Base-by-base conservation (phyloP, 2,113 vertebrate genomes). In the Oceanites oceanicus region DNA sequence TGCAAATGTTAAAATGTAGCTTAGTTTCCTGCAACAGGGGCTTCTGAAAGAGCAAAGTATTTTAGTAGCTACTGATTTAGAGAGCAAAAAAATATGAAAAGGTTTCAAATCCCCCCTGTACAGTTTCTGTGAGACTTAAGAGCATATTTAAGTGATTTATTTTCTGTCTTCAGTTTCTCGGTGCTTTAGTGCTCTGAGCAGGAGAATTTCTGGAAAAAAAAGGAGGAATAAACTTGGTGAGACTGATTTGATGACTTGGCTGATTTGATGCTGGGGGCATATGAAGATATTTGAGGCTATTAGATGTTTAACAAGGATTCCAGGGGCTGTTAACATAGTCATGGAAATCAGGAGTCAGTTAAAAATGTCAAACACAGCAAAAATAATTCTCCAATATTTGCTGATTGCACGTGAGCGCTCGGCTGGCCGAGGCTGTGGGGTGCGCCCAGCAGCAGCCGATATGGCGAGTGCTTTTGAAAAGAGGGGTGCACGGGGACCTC, bases 371-470 rank as follows among this genome's bases (percentile, higher is more conserved):
- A 53, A 71, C 19, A 38, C 2, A 49, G 42, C 36, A 61, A 42
- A 42, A 88, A 53, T 53, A 38, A 32, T 77, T 36, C 25, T 81
- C 34, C 47, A 30, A 17, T 34, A 21, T 74, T 77, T 94, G 75
- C 55, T 71, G 38, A 62, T 22, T 20, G 67, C 47, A 29, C 0
- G 0, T 1, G 30, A 87, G 47, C 1, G 3, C 36, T 10, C 0
- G 1, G 67, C 42, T 4, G 5, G 58, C 58, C 6, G 1, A 47
- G 52, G 52, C 40, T 3, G 49, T 7, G 36, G 29, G 44, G 4
- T 17, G 2, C 0, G 1, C 20, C 18, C n/a, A n/a, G n/a, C 20
- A 3, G 36, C 2, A 1, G 14, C 13, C 10, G 2, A 3, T 9
- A 14, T 10, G 17, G 23, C 2, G 17, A 27, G 40, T 34, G 58